Evolutionary conservation across 2,797 vertebrate species (phyloP).

Genomic region (Melanotaenia trifasciata): DNA sequence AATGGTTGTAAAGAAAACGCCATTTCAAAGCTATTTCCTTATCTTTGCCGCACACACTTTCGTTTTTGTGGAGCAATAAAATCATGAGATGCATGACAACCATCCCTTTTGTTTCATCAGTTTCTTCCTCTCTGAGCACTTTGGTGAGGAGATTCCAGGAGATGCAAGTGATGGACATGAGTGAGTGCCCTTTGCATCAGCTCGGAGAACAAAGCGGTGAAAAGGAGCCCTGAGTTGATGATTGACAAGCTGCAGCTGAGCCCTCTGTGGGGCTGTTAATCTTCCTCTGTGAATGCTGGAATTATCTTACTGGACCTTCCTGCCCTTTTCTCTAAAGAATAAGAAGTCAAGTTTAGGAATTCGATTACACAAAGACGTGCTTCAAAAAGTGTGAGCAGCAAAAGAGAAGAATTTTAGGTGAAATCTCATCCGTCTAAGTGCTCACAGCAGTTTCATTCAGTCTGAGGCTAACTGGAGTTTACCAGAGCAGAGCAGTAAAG

Average conservation of each 20-base stretch:
- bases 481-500: background rate
- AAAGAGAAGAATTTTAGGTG: constrained; percentile 16
- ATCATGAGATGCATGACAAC: constrained; percentile 59
- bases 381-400: constrained; percentile 27
- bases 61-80: constrained; percentile 31
- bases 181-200: constrained; percentile 55
- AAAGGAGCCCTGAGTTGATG: constrained; percentile 45
- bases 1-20: constrained; percentile 62
- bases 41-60: constrained; percentile 51
- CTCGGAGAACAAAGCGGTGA: constrained; percentile 60
- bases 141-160: constrained; percentile 35
- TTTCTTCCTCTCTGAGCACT: constrained; percentile 11
- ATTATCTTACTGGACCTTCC: constrained; percentile 54
- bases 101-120: constrained; percentile 36
- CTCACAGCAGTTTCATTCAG: constrained; percentile 1
- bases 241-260: constrained; percentile 52
- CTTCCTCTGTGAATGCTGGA: constrained; percentile 56
- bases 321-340: constrained; percentile 52
- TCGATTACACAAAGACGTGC: constrained; percentile 34
- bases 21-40: constrained; percentile 61
- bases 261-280: constrained; percentile 54
- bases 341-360: constrained; percentile 58
- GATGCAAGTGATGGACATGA: constrained; percentile 46
- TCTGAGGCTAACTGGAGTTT: background rate
- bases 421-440: background rate